These are phyloP conservation scores for Cisticola juncidis DNA, from an alignment of 2,113 vertebrate species.

Conservation along the genomic window DNA sequence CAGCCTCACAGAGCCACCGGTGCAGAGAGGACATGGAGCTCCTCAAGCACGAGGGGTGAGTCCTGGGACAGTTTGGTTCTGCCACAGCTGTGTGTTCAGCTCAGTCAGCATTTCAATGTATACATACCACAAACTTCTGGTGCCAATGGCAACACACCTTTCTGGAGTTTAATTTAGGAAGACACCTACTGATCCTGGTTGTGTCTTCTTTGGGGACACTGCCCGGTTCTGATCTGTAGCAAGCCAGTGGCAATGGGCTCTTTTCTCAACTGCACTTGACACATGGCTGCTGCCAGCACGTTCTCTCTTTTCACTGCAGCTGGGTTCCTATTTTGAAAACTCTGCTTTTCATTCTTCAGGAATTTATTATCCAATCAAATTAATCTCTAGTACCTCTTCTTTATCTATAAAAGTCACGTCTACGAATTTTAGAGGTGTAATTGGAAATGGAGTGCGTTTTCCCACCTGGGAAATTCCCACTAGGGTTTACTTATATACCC, in stretches of 20 bases:
- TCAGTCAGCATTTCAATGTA: background rate
- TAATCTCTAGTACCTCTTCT: background rate
- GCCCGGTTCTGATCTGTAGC: background rate
- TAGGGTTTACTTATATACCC: background rate
- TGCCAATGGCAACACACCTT: background rate
- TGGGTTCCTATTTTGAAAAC: background rate
- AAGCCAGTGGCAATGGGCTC: fast-evolving
- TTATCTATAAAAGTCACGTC: background rate
- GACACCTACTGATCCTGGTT: background rate
- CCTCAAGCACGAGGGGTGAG: fast-evolving
- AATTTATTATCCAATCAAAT: background rate
- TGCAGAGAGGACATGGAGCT: background rate
- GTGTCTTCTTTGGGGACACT: background rate
- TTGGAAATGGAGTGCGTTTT: background rate
- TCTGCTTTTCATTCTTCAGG: background rate
- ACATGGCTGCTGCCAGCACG: fast-evolving
- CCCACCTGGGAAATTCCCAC: background rate
- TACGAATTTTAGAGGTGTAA: background rate
- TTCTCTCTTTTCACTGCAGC: background rate
- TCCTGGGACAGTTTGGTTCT: background rate
- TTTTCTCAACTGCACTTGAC: fast-evolving
- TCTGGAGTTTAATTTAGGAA: background rate
- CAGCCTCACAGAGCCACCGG: background rate
- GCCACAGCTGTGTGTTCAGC: background rate
- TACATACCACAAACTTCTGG: background rate